Conservation (phyloP, 2,888 invertebrate species). For the Drosophila melanosoma region DNA sequence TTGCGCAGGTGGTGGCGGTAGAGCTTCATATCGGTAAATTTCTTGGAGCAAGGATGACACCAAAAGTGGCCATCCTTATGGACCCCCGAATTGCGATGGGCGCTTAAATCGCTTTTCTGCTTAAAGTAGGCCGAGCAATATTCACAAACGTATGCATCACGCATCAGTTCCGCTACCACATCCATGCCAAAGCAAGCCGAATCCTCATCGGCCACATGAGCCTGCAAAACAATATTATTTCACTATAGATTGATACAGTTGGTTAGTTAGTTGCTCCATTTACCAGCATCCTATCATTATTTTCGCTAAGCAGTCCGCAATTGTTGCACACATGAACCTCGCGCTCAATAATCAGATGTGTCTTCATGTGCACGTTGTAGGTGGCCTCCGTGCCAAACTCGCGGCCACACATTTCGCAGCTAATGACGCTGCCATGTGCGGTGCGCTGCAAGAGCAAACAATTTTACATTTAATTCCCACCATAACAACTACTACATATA, state of each 20-base stretch:
- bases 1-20: slow-evolving; percentile 74
- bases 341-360: slow-evolving; percentile 73
- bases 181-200: slow-evolving; percentile 46
- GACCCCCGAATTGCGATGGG: slow-evolving; percentile 73
- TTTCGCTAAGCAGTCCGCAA: slow-evolving; percentile 78
- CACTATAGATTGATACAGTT: background rate
- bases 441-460: slow-evolving; percentile 40
- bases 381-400: slow-evolving; percentile 69
- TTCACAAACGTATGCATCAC: slow-evolving; percentile 79
- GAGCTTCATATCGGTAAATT: slow-evolving; percentile 63
- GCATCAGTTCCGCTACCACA: slow-evolving; percentile 52
- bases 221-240: slow-evolving; percentile 6
- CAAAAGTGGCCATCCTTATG: slow-evolving; percentile 68
- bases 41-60: slow-evolving; percentile 68
- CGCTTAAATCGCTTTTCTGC: slow-evolving; percentile 59
- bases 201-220: slow-evolving; percentile 34
- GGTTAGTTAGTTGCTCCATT: background rate
- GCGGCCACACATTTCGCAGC: slow-evolving; percentile 77
- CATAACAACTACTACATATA: too few relatives aligned
- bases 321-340: slow-evolving; percentile 69
- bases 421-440: slow-evolving; percentile 56
- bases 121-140: slow-evolving; percentile 80
- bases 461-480: background rate
- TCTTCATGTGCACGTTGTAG: slow-evolving; percentile 74
- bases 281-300: slow-evolving; percentile 63